Evolutionary conservation across 2,797 vertebrate genomes (phyloP).

Genomic region (Cuniculus paca): DNA sequence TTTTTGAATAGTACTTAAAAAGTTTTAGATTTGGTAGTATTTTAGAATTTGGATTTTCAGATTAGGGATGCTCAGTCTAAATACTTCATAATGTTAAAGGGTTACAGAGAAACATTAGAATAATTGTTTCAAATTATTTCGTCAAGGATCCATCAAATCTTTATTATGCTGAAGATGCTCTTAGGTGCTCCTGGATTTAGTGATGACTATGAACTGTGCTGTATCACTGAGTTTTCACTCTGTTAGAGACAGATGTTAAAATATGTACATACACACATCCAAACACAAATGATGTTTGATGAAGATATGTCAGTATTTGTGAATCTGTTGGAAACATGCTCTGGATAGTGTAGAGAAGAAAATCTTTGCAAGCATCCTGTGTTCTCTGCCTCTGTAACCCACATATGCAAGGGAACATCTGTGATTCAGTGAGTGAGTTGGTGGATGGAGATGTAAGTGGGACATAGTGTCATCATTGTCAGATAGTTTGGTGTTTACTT

Average conservation of each 20-base stretch:
- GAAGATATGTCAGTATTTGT: background rate
- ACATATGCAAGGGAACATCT: background rate
- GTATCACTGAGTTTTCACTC: slow-evolving; percentile 38
- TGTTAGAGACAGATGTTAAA: slow-evolving; percentile 25
- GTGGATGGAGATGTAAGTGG: background rate
- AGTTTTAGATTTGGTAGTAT: background rate
- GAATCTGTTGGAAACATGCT: slow-evolving; percentile 4
- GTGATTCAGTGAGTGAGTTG: background rate
- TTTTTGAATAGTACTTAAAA: background rate
- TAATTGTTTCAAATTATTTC: slow-evolving; percentile 61
- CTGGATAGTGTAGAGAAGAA: background rate
- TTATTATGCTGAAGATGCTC: background rate
- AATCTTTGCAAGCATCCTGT: background rate
- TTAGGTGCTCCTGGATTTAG: slow-evolving; percentile 24
- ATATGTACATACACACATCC: background rate
- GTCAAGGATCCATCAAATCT: slow-evolving; percentile 26
- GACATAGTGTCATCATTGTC: background rate
- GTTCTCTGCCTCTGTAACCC: background rate
- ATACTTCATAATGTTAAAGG: slow-evolving; percentile 13
- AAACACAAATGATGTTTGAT: background rate
- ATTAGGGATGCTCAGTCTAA: background rate
- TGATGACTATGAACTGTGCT: slow-evolving; percentile 28
- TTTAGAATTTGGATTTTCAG: background rate
- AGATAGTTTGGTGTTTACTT: background rate
- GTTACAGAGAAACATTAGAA: background rate